phyloP scores from a whole-genome alignment of 2,888 invertebrate genomes.

The Spilarctia lutea region DNA sequence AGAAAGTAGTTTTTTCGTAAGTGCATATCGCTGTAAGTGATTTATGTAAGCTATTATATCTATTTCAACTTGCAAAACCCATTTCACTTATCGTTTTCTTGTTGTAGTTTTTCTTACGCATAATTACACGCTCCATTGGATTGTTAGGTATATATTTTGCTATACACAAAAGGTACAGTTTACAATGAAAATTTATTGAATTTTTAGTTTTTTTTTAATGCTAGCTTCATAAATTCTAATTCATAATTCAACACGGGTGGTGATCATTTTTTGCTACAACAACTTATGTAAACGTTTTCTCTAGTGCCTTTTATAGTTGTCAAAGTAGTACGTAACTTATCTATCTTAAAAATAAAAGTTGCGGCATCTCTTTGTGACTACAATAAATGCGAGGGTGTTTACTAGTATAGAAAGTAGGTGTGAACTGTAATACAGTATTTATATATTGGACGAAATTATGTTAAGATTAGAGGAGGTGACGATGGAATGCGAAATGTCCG shows the following conservation, averaged over 20 bases:
- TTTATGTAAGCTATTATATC: conserved; percentile 38
- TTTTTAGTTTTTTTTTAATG: conserved; percentile 31
- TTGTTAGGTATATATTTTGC: conserved; percentile 34
- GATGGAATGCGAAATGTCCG: conserved; percentile 70
- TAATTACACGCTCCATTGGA: conserved; percentile 46
- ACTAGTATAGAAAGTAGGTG: conserved; percentile 50
- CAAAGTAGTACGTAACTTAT: conserved; percentile 32
- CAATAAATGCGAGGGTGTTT: conserved; percentile 46
- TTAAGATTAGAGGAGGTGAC: conserved; percentile 61
- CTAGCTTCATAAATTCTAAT: conserved; percentile 20
- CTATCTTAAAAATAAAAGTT: conserved; percentile 37
- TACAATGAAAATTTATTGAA: conserved; percentile 33
- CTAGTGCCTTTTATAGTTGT: conserved; percentile 26
- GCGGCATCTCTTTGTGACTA: conserved; percentile 52
- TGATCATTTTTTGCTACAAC: conserved; percentile 8
- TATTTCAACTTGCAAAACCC: conserved; percentile 24
- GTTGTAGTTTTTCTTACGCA: conserved; percentile 38
- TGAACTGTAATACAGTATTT: conserved; percentile 51
- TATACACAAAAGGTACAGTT: conserved; percentile 32
- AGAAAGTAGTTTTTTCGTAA: conserved; percentile 13
- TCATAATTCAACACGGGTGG: conserved; percentile 21
- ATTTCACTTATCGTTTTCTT: conserved; percentile 35
- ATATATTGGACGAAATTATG: conserved; percentile 61
- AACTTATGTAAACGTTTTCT: conserved; percentile 39
- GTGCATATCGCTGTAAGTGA: conserved; percentile 15